phyloP scores from a whole-genome alignment of 2,113 vertebrate species.

The Serranochromis macrocephalus region DNA sequence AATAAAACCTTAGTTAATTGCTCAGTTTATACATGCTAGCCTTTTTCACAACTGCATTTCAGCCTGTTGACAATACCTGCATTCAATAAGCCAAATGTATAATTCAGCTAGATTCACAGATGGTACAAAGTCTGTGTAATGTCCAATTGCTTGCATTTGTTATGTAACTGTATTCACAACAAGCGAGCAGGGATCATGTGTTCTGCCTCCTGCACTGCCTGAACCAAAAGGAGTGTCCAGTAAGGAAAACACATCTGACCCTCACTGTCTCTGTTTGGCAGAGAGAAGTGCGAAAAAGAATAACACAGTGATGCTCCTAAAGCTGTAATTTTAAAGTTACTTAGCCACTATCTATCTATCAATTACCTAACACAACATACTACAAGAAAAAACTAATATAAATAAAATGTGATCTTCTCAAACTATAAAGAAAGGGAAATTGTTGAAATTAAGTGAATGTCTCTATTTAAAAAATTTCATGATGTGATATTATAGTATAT shows the following conservation, averaged over 20 bases:
- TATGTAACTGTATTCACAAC: neutral
- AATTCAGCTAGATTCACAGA: neutral
- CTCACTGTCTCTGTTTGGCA: neutral
- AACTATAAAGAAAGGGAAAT: neutral
- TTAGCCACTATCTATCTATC: neutral
- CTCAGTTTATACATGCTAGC: neutral
- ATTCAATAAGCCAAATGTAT: neutral
- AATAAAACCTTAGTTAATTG: neutral
- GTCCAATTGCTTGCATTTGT: neutral
- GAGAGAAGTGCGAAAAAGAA: neutral
- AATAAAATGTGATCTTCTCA: neutral
- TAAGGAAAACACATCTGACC: neutral
- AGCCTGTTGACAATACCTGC: neutral
- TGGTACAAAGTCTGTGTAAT: neutral
- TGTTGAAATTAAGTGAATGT: neutral
- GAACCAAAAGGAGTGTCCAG: neutral
- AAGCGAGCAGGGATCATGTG: neutral
- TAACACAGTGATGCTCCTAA: neutral
- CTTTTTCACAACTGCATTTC: neutral
- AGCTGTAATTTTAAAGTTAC: neutral
- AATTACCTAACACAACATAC: neutral
- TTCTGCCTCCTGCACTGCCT: neutral
- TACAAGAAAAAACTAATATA: neutral
- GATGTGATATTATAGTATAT: neutral
- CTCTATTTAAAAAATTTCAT: fast-evolving